Evolutionary conservation across 1,140 invertebrate species (phyloP).

Genomic region (Reticulitermes speratus): DNA sequence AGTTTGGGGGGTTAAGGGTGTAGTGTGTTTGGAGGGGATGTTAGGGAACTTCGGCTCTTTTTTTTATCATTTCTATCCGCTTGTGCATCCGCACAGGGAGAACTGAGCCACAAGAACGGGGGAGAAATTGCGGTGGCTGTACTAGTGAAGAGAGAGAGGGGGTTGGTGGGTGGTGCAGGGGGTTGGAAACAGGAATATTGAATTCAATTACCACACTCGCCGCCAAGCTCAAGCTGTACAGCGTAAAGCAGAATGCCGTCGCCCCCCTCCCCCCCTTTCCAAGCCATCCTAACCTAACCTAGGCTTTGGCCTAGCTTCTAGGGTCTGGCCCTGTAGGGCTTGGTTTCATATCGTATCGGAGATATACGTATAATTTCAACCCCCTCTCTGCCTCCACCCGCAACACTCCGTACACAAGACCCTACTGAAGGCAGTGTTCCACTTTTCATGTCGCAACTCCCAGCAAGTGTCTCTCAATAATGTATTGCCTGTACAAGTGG

Average conservation of each 20-base stretch:
- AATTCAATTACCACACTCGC: conserved; percentile 28
- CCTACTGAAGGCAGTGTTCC: background rate
- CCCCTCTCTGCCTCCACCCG: background rate
- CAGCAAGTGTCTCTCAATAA: background rate
- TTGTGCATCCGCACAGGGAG: conserved; percentile 1
- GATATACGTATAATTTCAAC: conserved; percentile 7
- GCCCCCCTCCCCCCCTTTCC: background rate
- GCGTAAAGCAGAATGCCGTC: conserved; percentile 6
- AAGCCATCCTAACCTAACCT: background rate
- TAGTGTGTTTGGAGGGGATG: background rate
- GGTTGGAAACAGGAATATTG: conserved; percentile 23
- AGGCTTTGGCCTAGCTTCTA: conserved; percentile 2
- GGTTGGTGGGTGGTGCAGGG: background rate
- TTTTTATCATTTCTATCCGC: conserved; percentile 19
- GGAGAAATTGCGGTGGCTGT: conserved; percentile 13
- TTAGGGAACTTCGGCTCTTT: background rate
- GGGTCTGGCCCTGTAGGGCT: conserved; percentile 10
- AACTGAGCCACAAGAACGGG: conserved; percentile 8
- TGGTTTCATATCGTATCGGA: conserved; percentile 15
- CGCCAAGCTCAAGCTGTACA: conserved; percentile 16
- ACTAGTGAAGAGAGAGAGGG: background rate
- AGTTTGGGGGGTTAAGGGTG: background rate
- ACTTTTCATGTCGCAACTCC: background rate
- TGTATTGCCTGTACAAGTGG: background rate
- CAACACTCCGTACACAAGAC: conserved; percentile 2